These are phyloP conservation scores for Gymnarchus niloticus DNA, from an alignment of 2,113 vertebrate species.

Conservation along the genomic window DNA sequence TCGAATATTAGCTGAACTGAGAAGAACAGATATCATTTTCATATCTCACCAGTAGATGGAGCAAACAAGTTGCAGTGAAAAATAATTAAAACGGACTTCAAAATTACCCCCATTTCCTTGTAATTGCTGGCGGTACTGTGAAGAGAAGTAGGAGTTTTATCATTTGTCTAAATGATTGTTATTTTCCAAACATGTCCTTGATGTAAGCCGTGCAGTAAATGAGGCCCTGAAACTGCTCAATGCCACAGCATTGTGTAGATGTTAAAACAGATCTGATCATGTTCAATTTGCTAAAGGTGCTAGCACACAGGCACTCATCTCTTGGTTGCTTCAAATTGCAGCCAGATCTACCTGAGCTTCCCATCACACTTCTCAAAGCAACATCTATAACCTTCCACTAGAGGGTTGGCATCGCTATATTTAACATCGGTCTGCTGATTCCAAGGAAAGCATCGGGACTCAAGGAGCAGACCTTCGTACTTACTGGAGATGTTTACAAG, in stretches of 20 bases:
- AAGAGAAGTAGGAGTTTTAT: background rate
- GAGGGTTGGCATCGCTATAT: background rate
- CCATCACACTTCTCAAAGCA: background rate
- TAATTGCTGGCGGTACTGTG: constrained; percentile 24
- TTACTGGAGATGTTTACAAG: background rate
- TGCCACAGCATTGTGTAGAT: background rate
- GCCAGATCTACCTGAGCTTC: background rate
- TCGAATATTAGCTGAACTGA: background rate
- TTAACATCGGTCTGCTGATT: background rate
- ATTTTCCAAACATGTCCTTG: background rate
- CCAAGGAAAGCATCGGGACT: background rate
- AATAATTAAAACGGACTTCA: constrained; percentile 37
- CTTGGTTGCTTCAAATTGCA: background rate
- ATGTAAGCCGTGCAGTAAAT: background rate
- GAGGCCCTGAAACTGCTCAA: background rate
- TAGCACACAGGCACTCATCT: background rate
- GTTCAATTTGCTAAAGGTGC: background rate
- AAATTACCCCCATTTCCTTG: constrained; percentile 21
- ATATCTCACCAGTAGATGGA: constrained; percentile 47
- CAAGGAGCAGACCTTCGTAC: too few relatives aligned
- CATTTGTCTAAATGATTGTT: background rate
- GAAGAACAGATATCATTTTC: background rate
- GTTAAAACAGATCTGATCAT: background rate
- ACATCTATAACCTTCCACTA: background rate
- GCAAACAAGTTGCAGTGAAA: constrained; percentile 42